Evolutionary conservation across 1,140 invertebrate species (phyloP), one percentile per base, ranked within the genome.

Genomic region (Ooceraea biroi): DNA sequence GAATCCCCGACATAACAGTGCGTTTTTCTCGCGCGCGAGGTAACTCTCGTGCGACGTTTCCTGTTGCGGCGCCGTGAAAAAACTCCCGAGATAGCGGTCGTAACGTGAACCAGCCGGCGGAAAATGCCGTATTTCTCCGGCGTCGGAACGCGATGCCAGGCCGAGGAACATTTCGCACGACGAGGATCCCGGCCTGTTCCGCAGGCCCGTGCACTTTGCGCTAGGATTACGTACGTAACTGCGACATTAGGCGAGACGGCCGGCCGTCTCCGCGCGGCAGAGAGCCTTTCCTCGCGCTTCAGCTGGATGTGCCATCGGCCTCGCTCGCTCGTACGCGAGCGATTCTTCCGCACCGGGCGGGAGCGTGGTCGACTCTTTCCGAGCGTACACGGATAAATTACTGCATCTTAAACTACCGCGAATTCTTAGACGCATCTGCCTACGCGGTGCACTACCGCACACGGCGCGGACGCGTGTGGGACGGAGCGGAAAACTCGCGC

Each of bases 201-300:
- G 14, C 69, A n/a, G 2, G 19, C 58, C 46, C 44, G 27, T 50
- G 22, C 41, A 60, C 41, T 48, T 74, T 30, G 41, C 41, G 22
- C n/a, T 63, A 63, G 58, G 12, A 76, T 76, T 77, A 77, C 7
- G n/a, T 36, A 22, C 48, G 44, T 48, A 61, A 76, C 17, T 36
- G 3, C 17, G 41, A 3, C 48, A 46, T 74, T 74, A 76, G 58
- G 41, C 11, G 57, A 60, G 55, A 61, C 12, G 57, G 17, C 72
- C 48, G 30, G n/a, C 11, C 55, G 14, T 58, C 19, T 4, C 8
- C 2, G 50, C 52, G 52, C 11, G 50, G 4, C n/a, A n/a, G 25
- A 52, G 17, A 63, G 17, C 17, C 25, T 65, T 77, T 48, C 60
- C n/a, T 22, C 19, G 17, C 4, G 0, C 8, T 19, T 77, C 22